Evolutionary conservation across 2,113 vertebrate species (phyloP), one percentile per base, ranked within the genome.

Genomic region (Phylloscopus trochilus): DNA sequence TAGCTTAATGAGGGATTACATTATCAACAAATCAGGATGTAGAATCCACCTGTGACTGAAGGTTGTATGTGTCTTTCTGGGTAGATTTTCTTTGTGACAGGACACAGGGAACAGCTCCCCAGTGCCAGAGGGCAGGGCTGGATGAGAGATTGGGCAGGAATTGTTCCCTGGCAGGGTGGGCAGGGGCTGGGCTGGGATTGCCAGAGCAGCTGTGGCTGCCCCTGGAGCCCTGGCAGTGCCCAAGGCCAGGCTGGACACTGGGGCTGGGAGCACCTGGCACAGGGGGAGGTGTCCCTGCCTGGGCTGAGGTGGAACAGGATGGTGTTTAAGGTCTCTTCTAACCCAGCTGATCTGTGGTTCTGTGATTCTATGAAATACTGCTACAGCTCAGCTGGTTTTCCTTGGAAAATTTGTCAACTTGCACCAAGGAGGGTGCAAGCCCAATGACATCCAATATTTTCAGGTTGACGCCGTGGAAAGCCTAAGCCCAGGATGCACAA

Each of bases 51-150:
- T 21, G 41, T 37, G 58, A 52, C 15, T 22, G 49, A 43, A 60
- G 30, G 21, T 10, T 35, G 9, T 41, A 5, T 28, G 16, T 8
- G 26, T 46, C 10, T 51, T 67, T 77, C 62, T 16, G 77, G 66
- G 75, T 53, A 39, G 28, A 16, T 76, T 89, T 83, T 76, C 47
- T 72, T 43, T 64, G 37, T 24, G 63, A 41, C 13, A 47, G 47
- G 14, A 53, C 11, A 27, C 9, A 12, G 39, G 9, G 20, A 76
- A 41, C 26, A 62, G 9, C 1, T 39, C 60, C 24, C 13, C 41
- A 24, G 2, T 60, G 53, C 24, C 33, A 75, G 39, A 35, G 58
- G 13, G 53, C 21, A 46, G 33, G 3, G 26, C 0, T 35, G 0
- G 46, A 6, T 39, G n/a, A 46, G 39, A 68, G 10, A 3, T 22